A percentile compares a stretch with the other conserved stretches of the same genome.
phyloP scores from a whole-genome alignment of 2,797 vertebrate species.

The Chloroceryle amazona region DNA sequence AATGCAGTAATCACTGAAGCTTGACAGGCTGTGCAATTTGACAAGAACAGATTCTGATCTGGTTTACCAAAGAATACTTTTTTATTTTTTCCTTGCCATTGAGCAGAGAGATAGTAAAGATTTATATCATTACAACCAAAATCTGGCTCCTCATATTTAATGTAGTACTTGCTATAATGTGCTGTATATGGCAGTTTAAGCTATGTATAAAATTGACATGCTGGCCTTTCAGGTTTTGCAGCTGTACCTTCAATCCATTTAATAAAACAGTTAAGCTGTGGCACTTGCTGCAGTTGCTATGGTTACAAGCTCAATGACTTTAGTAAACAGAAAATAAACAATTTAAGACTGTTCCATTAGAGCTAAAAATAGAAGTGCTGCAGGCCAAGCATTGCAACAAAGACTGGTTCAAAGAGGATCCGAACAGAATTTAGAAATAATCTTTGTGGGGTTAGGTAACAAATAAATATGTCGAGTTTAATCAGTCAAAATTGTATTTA shows the following conservation, averaged over 20 bases:
- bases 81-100: neutral
- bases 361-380: conserved; percentile 85
- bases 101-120: neutral
- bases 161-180: neutral
- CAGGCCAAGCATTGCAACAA: conserved; percentile 75
- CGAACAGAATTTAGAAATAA: conserved; percentile 69
- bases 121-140: neutral
- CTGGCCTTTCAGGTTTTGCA: conserved; percentile 63
- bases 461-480: conserved; percentile 71
- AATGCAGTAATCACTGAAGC: conserved; percentile 1
- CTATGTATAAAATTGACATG: conserved; percentile 6
- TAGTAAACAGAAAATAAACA: conserved; percentile 88
- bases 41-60: conserved; percentile 16
- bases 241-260: conserved; percentile 77
- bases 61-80: neutral
- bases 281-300: conserved; percentile 83
- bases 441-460: conserved; percentile 63
- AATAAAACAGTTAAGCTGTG: conserved; percentile 80
- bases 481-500: conserved; percentile 46
- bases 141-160: neutral
- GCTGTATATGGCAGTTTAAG: neutral
- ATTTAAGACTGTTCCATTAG: conserved; percentile 82
- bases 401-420: conserved; percentile 75
- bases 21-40: conserved; percentile 15
- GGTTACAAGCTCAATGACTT: conserved; percentile 82